These are phyloP conservation scores for Chaenocephalus aceratus DNA, from an alignment of 2,113 vertebrate species.

Conservation along the genomic window DNA sequence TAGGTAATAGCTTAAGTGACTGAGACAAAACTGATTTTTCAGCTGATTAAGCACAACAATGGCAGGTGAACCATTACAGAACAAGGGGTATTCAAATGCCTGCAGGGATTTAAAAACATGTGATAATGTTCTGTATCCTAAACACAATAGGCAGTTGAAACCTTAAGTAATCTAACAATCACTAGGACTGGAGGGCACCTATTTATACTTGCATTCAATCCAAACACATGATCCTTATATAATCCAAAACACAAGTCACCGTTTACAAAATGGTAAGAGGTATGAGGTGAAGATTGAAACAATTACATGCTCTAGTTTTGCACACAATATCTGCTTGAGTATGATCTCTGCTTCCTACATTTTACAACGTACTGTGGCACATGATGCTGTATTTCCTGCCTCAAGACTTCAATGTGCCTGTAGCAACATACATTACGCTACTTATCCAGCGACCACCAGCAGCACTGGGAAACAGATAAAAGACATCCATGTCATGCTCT, in stretches of 20 bases:
- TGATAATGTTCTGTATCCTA: neutral
- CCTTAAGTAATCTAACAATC: neutral
- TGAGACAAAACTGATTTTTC: conserved; percentile 25
- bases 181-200: neutral
- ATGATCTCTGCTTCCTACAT: neutral
- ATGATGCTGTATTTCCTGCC: neutral
- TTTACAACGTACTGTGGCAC: neutral
- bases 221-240: neutral
- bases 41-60: conserved; percentile 21
- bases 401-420: conserved; percentile 1
- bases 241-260: neutral
- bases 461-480: conserved; percentile 18
- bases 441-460: conserved; percentile 32
- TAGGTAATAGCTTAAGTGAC: conserved; percentile 21
- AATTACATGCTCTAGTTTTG: neutral
- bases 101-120: neutral
- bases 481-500: conserved; percentile 53
- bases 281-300: neutral
- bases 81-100: conserved; percentile 19
- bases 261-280: neutral
- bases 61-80: conserved; percentile 22
- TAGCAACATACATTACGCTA: conserved; percentile 3
- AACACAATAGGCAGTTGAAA: neutral
- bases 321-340: neutral
- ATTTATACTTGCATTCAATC: neutral